Evolutionary conservation across 2,113 vertebrate species (phyloP), one percentile per base, ranked within the genome.

Genomic region (Sebastes schlegelii): DNA sequence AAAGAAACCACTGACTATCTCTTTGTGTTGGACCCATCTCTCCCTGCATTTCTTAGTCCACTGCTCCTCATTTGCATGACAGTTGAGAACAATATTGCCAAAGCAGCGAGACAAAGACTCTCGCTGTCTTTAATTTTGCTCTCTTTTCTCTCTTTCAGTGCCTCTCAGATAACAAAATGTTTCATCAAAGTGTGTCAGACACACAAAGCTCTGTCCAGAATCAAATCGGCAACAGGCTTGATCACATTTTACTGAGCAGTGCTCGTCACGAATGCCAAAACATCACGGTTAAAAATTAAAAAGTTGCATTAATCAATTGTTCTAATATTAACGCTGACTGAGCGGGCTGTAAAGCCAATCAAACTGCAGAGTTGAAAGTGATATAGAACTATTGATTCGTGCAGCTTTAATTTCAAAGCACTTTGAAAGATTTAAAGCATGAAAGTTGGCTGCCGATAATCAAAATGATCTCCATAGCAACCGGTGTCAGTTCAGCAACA

Each of bases 51-150:
- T 62, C 62, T 86, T 74, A 85, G 81, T 83, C 81, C 79, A 70
- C 74, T 84, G 89, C 82, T 77, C 55, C 79, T 91, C 79, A 90
- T 92, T 92, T 92, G 86, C 89, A 91, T 91, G 88, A 88, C 82
- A 82, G 89, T 84, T 74, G 80, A 80, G 84, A 86, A 87, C 75
- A 86, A 89, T 86, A 89, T 89, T 83, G 79, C 73, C 60, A 49
- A 86, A 88, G 79, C 79, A 16, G 64, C 51, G 40, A 87, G 88
- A 88, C 89, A 87, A 92, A 88, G 64, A 57, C 77, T 51, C 48
- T 55, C 62, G 13, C 51, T 73, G 34, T 71, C 81, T 91, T 85
- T 85, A 76, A 87, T 91, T 87, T 68, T 34, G 74, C 54, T 72
- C 82, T 75, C 71, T 79, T 81, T 74, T 83, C 68, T 83, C 77